These are phyloP conservation scores for Vanessa atalanta DNA, from an alignment of 1,140 invertebrate species.

Conservation along the genomic window DNA sequence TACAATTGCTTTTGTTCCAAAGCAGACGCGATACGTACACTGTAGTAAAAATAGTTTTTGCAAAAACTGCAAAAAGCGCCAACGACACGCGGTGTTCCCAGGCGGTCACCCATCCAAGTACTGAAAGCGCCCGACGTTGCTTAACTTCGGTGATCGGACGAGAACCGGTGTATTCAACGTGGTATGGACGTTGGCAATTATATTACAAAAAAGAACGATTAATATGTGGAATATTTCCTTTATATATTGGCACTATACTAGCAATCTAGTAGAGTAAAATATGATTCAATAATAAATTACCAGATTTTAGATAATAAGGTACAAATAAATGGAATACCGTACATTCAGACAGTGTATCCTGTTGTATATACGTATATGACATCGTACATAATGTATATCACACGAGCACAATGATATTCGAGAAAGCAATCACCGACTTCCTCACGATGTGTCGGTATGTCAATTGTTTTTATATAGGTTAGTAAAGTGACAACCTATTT, in stretches of 20 bases:
- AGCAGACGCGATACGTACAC: too few species aligned
- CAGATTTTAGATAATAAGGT: too few species aligned
- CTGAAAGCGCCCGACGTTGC: slow-evolving; percentile 48
- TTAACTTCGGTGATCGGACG: slow-evolving; percentile 53
- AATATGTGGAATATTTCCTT: too few species aligned
- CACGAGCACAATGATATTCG: background rate
- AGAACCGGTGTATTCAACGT: slow-evolving; percentile 50
- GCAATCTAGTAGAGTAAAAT: too few species aligned
- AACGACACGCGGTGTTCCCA: slow-evolving; percentile 46
- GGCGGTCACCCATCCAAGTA: slow-evolving; percentile 49
- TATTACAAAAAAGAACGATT: too few species aligned
- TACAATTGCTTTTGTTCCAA: too few species aligned
- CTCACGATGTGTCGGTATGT: slow-evolving; percentile 5
- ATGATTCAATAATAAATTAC: too few species aligned
- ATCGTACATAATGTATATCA: background rate
- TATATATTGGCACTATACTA: too few species aligned
- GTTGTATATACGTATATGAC: background rate
- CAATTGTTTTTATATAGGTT: slow-evolving; percentile 15
- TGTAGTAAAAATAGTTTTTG: too few species aligned
- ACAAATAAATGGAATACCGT: too few species aligned
- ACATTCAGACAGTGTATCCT: background rate
- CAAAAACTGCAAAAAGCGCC: slow-evolving; percentile 7
- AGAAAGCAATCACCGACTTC: slow-evolving; percentile 11
- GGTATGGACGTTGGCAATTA: slow-evolving; percentile 37
- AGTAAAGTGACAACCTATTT: slow-evolving; percentile 14